Percentiles rank a stretch among this genome's conserved stretches.
These are phyloP conservation scores for Bungarus multicinctus DNA, from an alignment of 2,113 vertebrate genomes.

Conservation along the genomic window DNA sequence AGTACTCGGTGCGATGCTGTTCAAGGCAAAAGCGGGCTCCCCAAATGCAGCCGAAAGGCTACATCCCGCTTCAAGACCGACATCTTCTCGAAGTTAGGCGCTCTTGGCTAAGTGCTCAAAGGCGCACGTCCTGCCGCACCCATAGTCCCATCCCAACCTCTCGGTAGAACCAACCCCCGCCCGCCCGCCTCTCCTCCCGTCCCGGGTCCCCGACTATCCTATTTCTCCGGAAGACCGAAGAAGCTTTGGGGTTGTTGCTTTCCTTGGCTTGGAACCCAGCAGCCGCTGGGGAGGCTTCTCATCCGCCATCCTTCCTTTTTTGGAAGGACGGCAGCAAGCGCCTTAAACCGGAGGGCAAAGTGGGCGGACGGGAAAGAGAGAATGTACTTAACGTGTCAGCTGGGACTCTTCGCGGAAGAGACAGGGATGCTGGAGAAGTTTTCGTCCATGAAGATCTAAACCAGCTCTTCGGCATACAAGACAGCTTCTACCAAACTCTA, in stretches of 20 bases:
- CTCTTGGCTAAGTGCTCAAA: neutral
- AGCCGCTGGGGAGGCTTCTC: no score
- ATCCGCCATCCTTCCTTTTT: neutral
- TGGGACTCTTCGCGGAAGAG: neutral
- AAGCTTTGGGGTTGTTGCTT: neutral
- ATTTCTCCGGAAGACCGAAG: neutral
- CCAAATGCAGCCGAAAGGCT: neutral
- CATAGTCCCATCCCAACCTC: neutral
- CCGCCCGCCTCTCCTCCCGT: accelerated
- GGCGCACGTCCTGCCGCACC: neutral
- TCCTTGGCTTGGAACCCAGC: neutral
- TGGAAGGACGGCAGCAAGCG: neutral
- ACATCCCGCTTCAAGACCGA: neutral
- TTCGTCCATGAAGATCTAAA: neutral
- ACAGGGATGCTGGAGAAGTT: neutral
- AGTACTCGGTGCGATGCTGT: neutral
- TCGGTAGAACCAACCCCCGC: neutral
- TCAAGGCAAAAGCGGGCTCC: neutral
- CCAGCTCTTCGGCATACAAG: neutral
- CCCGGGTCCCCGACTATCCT: neutral
- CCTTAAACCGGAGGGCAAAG: neutral
- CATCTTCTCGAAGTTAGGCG: neutral
- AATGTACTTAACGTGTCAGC: neutral
- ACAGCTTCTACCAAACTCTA: neutral
- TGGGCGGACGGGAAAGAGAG: neutral